These are phyloP conservation scores for Platichthys stellatus DNA, from an alignment of 2,113 vertebrate genomes.

Conservation along the genomic window DNA sequence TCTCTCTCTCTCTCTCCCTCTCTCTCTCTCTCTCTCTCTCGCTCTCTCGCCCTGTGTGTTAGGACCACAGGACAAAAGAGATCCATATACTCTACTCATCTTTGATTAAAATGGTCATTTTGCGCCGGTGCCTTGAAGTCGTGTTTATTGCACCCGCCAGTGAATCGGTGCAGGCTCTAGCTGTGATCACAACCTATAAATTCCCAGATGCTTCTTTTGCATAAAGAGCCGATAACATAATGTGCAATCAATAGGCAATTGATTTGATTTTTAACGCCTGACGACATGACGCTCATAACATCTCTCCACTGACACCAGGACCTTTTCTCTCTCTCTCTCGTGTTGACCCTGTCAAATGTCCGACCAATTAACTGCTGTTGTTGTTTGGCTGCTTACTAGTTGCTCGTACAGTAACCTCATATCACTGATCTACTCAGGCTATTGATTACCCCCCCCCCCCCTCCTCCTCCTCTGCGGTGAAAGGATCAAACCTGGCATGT, in stretches of 20 bases:
- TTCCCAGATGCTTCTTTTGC: conserved; percentile 23
- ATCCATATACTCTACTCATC: conserved; percentile 61
- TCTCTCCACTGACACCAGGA: conserved; percentile 68
- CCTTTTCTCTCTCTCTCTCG: conserved; percentile 21
- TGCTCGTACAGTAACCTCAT: conserved; percentile 79
- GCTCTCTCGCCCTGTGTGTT: conserved; percentile 36
- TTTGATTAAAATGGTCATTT: conserved; percentile 65
- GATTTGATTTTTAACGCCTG: conserved; percentile 42
- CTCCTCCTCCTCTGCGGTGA: conserved; percentile 55
- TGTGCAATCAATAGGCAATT: conserved; percentile 42
- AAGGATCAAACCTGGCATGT: conserved; percentile 80
- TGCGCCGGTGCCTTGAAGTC: conserved; percentile 50
- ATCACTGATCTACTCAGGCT: conserved; percentile 76
- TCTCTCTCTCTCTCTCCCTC: background rate
- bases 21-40: background rate
- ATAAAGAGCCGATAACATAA: conserved; percentile 45
- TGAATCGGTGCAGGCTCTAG: conserved; percentile 42
- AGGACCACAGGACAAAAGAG: conserved; percentile 45
- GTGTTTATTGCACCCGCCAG: conserved; percentile 33
- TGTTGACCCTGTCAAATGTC: conserved; percentile 72
- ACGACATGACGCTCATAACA: conserved; percentile 48
- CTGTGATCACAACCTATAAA: conserved; percentile 52
- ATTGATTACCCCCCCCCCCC: conserved; percentile 80
- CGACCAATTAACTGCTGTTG: conserved; percentile 77
- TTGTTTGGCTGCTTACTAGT: conserved; percentile 56